Evolutionary conservation across 2,888 invertebrate genomes (phyloP).

Genomic region (Nipponacmea schrenckii): DNA sequence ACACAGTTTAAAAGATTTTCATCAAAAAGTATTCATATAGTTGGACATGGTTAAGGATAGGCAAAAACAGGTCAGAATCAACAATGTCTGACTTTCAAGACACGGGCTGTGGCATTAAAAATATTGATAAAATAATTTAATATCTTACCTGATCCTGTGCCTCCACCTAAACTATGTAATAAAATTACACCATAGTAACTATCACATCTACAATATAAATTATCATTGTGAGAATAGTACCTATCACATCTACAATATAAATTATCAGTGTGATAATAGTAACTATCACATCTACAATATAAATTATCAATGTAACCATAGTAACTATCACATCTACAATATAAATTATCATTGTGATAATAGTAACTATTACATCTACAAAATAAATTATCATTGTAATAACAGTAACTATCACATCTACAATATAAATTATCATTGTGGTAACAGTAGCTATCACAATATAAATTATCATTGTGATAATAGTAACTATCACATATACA

Average conservation of each 20-base stretch:
- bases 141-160: constrained; percentile 62
- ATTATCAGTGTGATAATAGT: not conserved
- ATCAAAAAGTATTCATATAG: no score
- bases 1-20: no score
- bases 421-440: no score
- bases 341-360: constrained; percentile 31
- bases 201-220: constrained; percentile 52
- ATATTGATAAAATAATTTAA: no score
- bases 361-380: constrained; percentile 31
- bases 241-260: constrained; percentile 54
- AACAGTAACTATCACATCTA: constrained; percentile 38
- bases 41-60: no score
- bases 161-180: constrained; percentile 65
- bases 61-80: no score
- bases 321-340: constrained; percentile 27
- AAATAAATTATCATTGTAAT: constrained; percentile 18
- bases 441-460: constrained; percentile 43
- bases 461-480: no score
- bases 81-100: no score
- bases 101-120: no score
- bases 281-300: constrained; percentile 47
- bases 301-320: constrained; percentile 36
- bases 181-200: constrained; percentile 56
- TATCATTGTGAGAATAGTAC: not conserved
- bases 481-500: constrained; percentile 52